These are phyloP conservation scores for Oligia fasciuncula DNA, from an alignment of 2,888 invertebrate genomes.

Conservation along the genomic window DNA sequence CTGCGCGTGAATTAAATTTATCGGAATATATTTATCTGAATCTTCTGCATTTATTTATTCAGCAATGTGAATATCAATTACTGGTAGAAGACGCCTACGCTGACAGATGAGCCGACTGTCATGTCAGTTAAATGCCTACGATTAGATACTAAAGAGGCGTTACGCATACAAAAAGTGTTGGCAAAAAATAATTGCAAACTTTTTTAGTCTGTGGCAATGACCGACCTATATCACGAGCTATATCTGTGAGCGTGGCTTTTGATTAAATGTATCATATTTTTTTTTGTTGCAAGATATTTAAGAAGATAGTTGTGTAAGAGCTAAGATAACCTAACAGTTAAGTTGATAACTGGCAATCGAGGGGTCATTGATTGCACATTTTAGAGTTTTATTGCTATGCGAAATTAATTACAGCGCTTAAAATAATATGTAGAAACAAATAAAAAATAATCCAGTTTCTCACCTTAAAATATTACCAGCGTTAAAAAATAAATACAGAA, in stretches of 20 bases:
- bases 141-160: constrained; percentile 37
- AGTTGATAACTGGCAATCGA: constrained; percentile 7
- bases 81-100: constrained; percentile 48
- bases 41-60: constrained; percentile 20
- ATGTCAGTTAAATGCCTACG: constrained; percentile 43
- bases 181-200: constrained; percentile 29
- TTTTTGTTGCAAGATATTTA: neutral
- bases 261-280: neutral
- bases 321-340: constrained; percentile 6
- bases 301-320: neutral
- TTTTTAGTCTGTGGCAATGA: constrained; percentile 43
- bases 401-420: neutral
- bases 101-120: constrained; percentile 50
- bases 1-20: neutral
- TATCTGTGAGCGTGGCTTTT: constrained; percentile 4
- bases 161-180: constrained; percentile 11
- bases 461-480: no score
- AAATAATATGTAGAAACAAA: neutral
- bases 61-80: constrained; percentile 30
- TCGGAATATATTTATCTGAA: neutral
- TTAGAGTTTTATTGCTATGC: neutral
- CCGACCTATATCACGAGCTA: constrained; percentile 54
- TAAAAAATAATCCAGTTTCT: neutral
- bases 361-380: neutral
- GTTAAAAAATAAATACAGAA: neutral